A percentile compares a stretch with the other conserved stretches of the same genome.
phyloP scores from a whole-genome alignment of 1,140 invertebrate species.

The Lanistes nyassanus region DNA sequence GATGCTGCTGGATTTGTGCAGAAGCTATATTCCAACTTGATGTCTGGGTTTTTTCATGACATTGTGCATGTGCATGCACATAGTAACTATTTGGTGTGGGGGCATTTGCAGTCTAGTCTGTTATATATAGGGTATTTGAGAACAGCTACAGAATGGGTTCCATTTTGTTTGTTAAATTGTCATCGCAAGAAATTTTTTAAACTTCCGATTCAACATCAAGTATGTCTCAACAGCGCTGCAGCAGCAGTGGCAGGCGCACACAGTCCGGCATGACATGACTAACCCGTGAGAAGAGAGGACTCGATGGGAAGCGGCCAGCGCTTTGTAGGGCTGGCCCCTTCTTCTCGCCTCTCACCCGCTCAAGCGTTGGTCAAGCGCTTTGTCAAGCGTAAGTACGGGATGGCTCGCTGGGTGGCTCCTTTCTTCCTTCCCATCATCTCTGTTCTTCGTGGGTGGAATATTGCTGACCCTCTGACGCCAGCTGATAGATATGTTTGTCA shows the following conservation, averaged over 20 bases:
- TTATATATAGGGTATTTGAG: too few species aligned
- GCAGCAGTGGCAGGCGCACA: slow-evolving; percentile 21
- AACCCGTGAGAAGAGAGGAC: slow-evolving; percentile 19
- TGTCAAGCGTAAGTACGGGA: slow-evolving; percentile 25
- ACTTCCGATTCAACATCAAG: slow-evolving; percentile 13
- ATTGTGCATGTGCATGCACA: too few species aligned
- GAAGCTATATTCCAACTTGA: too few species aligned
- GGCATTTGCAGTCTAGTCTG: too few species aligned
- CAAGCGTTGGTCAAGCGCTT: slow-evolving; percentile 15
- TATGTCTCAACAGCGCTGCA: slow-evolving; percentile 7
- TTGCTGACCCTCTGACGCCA: slow-evolving; percentile 19
- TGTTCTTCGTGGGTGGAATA: slow-evolving; percentile 19
- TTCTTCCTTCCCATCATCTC: slow-evolving; percentile 4
- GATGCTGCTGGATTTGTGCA: too few species aligned
- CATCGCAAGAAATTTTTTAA: too few species aligned
- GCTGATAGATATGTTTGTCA: not conserved
- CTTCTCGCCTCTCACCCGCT: slow-evolving; percentile 26
- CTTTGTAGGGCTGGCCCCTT: slow-evolving; percentile 21
- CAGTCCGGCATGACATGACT: slow-evolving; percentile 25
- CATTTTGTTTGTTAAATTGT: too few species aligned
- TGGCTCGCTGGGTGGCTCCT: slow-evolving; percentile 17
- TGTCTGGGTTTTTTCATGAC: too few species aligned
- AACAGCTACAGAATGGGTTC: too few species aligned
- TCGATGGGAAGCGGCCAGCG: slow-evolving; percentile 27
- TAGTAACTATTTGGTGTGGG: too few species aligned